phyloP scores from a whole-genome alignment of 2,888 invertebrate species.

The Hirtodrosophila cameraria region DNA sequence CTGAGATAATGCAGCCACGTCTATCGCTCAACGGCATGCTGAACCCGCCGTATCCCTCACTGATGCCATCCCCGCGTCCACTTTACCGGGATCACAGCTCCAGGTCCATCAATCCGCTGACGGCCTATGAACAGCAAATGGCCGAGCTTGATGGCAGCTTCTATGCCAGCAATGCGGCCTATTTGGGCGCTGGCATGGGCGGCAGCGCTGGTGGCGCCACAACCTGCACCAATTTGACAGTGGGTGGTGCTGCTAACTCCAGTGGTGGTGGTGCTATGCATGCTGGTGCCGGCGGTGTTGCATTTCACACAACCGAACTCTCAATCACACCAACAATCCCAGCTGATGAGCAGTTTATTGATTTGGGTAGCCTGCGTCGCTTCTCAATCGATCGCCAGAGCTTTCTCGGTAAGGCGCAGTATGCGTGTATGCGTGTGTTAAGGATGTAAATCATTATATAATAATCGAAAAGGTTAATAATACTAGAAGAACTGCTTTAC shows the following conservation, averaged over 20 bases:
- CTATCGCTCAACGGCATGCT: slow-evolving; percentile 83
- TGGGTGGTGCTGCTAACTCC: slow-evolving; percentile 47
- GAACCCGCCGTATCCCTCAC: slow-evolving; percentile 80
- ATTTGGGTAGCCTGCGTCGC: slow-evolving; percentile 83
- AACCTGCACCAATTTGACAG: slow-evolving; percentile 65
- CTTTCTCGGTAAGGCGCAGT: slow-evolving; percentile 82
- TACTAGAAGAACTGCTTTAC: too few species aligned
- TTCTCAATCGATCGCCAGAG: slow-evolving; percentile 84
- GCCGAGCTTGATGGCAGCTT: slow-evolving; percentile 81
- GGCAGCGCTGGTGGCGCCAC: slow-evolving; percentile 61
- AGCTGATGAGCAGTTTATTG: slow-evolving; percentile 82
- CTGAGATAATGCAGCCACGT: slow-evolving; percentile 83
- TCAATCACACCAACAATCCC: slow-evolving; percentile 82
- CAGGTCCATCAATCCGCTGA: slow-evolving; percentile 82
- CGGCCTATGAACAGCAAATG: slow-evolving; percentile 81
- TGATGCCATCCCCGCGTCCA: slow-evolving; percentile 82
- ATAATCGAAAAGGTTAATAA: too few species aligned
- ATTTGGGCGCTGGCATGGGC: slow-evolving; percentile 67
- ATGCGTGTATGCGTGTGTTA: not conserved
- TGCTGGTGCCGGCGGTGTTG: slow-evolving; percentile 44
- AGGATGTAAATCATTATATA: too few species aligned
- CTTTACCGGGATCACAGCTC: slow-evolving; percentile 82
- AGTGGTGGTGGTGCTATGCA: slow-evolving; percentile 20
- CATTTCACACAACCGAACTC: slow-evolving; percentile 82
- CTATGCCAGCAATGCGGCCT: slow-evolving; percentile 75